These are phyloP conservation scores for Cossypha dichroa DNA, from an alignment of 2,797 vertebrate genomes.

Conservation along the genomic window DNA sequence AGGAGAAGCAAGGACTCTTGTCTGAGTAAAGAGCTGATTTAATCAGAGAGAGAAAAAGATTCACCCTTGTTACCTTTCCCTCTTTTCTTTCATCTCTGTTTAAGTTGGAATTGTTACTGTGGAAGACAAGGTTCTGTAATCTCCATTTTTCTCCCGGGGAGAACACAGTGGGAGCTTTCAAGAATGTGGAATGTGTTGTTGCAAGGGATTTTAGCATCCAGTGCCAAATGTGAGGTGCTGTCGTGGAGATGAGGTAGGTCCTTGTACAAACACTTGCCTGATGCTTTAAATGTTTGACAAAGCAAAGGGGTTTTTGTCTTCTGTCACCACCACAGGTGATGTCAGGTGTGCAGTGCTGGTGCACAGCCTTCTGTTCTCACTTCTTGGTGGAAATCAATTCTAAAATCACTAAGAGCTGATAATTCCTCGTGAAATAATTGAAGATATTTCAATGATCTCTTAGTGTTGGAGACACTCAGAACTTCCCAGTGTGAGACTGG, in stretches of 20 bases:
- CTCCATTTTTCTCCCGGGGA: not conserved
- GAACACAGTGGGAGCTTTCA: not conserved
- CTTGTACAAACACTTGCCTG: not conserved
- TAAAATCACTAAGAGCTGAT: not conserved
- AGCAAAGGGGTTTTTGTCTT: not conserved
- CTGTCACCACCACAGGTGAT: not conserved
- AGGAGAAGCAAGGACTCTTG: not conserved
- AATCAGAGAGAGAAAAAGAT: not conserved
- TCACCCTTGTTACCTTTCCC: not conserved
- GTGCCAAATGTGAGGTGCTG: not conserved
- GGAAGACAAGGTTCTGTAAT: not conserved
- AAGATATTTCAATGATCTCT: not conserved
- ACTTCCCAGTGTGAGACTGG: not conserved
- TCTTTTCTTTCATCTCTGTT: not conserved
- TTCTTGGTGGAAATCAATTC: not conserved
- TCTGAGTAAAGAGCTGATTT: not conserved
- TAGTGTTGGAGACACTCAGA: not conserved
- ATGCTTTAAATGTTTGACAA: not conserved
- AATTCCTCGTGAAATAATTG: not conserved
- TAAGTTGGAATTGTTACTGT: not conserved
- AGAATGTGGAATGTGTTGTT: not conserved
- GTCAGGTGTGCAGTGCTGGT: not conserved
- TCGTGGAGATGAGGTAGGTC: not conserved
- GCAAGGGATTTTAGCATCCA: not conserved
- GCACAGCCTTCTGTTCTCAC: fast-evolving